A percentile compares a stretch with the other conserved stretches of the same genome.
Conservation (phyloP, 2,113 vertebrate genomes). For the Gavialis gangeticus region DNA sequence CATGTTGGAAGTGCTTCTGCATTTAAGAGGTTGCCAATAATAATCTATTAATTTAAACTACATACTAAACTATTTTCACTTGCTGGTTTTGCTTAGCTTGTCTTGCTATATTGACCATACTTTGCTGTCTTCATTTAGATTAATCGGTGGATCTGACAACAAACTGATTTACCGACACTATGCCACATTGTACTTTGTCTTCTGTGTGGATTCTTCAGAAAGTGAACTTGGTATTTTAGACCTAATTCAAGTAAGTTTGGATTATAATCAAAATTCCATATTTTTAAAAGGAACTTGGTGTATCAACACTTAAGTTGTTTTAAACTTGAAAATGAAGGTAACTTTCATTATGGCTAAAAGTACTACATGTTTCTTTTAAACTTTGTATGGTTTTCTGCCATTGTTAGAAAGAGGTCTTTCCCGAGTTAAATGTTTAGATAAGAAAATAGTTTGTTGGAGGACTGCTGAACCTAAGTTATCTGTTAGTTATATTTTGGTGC, state of each 20-base stretch:
- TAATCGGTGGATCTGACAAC: slow-evolving; percentile 99
- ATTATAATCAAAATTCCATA: background rate
- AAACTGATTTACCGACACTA: slow-evolving; percentile 99
- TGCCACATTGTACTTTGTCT: slow-evolving; percentile 98
- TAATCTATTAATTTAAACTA: background rate
- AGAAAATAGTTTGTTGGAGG: background rate
- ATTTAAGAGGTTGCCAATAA: background rate
- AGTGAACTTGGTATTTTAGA: slow-evolving; percentile 99
- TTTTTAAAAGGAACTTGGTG: background rate
- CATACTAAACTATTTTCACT: background rate
- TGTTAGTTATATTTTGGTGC: background rate
- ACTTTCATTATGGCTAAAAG: background rate
- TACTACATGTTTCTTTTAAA: background rate
- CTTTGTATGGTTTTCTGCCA: background rate
- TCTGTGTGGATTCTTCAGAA: slow-evolving; percentile 99
- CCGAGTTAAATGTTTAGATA: background rate
- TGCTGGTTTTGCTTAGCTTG: background rate
- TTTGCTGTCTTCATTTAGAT: slow-evolving; percentile 81
- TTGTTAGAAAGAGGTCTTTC: background rate
- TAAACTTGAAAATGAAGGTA: background rate
- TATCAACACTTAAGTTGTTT: background rate
- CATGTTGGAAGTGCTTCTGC: background rate
- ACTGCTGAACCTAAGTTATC: background rate
- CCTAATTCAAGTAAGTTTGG: slow-evolving; percentile 93
- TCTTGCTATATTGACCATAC: background rate